Evolutionary conservation across 2,113 vertebrate genomes (phyloP).

Genomic region (Silurus glanis): DNA sequence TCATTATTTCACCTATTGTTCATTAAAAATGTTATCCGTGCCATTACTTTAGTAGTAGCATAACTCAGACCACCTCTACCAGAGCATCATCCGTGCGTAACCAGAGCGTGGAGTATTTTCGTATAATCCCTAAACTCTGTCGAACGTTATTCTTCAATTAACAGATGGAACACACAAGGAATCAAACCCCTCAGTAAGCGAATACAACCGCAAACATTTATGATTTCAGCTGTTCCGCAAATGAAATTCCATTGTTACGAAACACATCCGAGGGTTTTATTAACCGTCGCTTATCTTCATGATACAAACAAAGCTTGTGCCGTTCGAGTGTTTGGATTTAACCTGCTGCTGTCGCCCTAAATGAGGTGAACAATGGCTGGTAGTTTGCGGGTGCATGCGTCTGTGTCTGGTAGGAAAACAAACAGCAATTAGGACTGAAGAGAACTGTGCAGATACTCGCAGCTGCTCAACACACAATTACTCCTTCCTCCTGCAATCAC

Average conservation of each 20-base stretch:
- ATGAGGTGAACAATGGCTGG: constrained; percentile 32
- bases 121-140: not conserved
- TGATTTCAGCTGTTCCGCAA: not conserved
- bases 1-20: too few species aligned
- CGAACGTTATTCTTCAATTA: not conserved
- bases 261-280: not conserved
- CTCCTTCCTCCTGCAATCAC: constrained; percentile 45
- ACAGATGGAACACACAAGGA: not conserved
- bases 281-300: not conserved
- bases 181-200: not conserved
- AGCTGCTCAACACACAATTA: constrained; percentile 49
- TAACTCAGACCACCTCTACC: too few species aligned
- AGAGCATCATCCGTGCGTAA: too few species aligned
- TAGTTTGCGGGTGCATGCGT: constrained; percentile 24
- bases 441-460: constrained; percentile 21
- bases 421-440: constrained; percentile 42
- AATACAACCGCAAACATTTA: not conserved
- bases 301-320: not conserved
- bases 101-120: not conserved
- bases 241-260: not conserved
- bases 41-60: too few species aligned
- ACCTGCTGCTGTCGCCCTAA: constrained; percentile 36
- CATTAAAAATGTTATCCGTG: too few species aligned
- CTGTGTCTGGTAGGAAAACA: constrained; percentile 42
- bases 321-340: constrained; percentile 12